Evolutionary conservation across 2,888 invertebrate species (phyloP), one percentile per base, ranked within the genome.

Genomic region (Himalopsyche tibetana): DNA sequence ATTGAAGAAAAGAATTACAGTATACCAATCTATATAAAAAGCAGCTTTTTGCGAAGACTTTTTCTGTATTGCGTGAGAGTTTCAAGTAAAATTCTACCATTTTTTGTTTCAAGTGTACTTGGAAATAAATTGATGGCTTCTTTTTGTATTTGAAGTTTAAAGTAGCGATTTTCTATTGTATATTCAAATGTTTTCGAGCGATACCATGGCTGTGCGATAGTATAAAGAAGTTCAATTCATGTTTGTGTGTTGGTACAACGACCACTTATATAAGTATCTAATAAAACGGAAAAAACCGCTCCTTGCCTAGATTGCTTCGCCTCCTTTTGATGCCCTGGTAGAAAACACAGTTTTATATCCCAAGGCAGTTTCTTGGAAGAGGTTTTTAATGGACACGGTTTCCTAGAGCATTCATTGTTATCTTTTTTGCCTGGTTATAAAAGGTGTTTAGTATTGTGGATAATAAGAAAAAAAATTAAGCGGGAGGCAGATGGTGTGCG

Each of bases 211-310:
- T n/a, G 28, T 63, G 11, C 15, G 55, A n/a, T 55, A n/a, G 63
- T 56, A 56, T 51, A 56, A 84, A 42, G 63, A 82, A 85, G n/a
- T 36, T 28, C 56, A 38, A 82, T 82, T 28, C 28, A 28, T 81
- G 63, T 56, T 85, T 82, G 63, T 82, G 56, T 85, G 42, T 45
- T 69, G 55, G 85, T 85, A 85, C 69, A 85, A 85, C 82, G 82
- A 85, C 85, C 85, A 82, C 85, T 85, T 81, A 82, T 63, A 82
- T 69, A 82, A 82, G 69, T 79, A 82, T 80, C 56, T 80, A 85
- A 85, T 82, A 82, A 85, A 85, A 82, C 69, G 82, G 63, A 63
- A 85, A 85, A 85, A 85, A 55, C 63, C 63, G 56, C 19, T 74
- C 69, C 55, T 79, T 19, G 28, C 55, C n/a, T 36, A 38, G 55